Percentiles rank a stretch among this genome's conserved stretches.
These are phyloP conservation scores for Agapetus fuscipes DNA, from an alignment of 2,888 invertebrate species.

Conservation along the genomic window DNA sequence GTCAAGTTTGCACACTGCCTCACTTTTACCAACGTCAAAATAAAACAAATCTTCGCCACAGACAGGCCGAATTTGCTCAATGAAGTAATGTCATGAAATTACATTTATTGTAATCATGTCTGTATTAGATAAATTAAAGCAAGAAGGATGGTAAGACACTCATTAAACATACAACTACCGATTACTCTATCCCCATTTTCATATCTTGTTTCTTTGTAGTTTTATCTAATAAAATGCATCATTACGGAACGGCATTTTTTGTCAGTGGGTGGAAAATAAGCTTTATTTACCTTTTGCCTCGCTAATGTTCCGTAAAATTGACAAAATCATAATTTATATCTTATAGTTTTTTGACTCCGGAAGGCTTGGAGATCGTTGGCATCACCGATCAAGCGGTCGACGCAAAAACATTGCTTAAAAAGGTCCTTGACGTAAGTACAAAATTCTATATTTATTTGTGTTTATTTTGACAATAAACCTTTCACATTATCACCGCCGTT, in stretches of 20 bases:
- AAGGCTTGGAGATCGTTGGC: constrained; percentile 57
- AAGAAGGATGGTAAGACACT: constrained; percentile 54
- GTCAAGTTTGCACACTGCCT: no score
- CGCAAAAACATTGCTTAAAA: constrained; percentile 50
- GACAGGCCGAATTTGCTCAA: no score
- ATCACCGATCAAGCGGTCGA: constrained; percentile 56
- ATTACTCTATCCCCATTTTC: not conserved
- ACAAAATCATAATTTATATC: constrained; percentile 14
- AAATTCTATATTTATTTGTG: no score
- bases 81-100: constrained; percentile 34
- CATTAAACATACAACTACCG: not conserved
- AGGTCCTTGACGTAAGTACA: constrained; percentile 62
- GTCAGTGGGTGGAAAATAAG: constrained; percentile 9
- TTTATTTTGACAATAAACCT: no score
- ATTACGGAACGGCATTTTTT: constrained; percentile 3
- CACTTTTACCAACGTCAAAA: no score
- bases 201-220: not conserved
- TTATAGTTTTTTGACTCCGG: constrained; percentile 63
- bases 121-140: constrained; percentile 51
- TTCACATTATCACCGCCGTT: no score
- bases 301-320: no score
- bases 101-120: constrained; percentile 43
- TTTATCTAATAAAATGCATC: not conserved
- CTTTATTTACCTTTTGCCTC: no score
- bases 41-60: no score